phyloP scores from a whole-genome alignment of 2,113 vertebrate species.

The Alces alces region DNA sequence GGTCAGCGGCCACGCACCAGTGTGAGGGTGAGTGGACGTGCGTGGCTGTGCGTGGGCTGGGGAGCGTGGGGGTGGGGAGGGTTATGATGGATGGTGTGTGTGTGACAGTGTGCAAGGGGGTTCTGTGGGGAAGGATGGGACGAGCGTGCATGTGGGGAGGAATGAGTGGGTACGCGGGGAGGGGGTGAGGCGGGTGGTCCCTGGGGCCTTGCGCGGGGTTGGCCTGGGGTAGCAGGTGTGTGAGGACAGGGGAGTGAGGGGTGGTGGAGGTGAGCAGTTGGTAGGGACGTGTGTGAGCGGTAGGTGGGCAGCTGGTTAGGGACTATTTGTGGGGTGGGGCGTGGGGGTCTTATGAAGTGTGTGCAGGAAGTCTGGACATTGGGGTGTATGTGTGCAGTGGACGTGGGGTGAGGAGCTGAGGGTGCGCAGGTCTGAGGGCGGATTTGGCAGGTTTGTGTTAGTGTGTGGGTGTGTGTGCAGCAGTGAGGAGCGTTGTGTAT shows the following conservation, averaged over 20 bases:
- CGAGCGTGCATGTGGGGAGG: not conserved
- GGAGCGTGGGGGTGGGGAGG: accelerated
- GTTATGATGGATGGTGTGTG: not conserved
- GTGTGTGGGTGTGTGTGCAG: not conserved
- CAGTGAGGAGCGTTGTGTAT: not conserved
- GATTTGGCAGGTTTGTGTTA: not conserved
- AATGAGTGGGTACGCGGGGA: not conserved
- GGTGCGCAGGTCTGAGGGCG: not conserved
- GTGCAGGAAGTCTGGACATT: not conserved
- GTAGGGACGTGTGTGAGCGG: not conserved
- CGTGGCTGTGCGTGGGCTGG: not conserved
- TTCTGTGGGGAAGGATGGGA: not conserved
- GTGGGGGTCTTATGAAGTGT: not conserved
- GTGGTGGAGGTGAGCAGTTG: not conserved
- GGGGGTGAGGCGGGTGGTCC: not conserved
- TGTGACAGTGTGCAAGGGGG: not conserved
- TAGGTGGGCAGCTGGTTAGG: not conserved
- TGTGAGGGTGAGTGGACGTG: not conserved
- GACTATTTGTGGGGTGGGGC: not conserved
- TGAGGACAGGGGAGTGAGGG: not conserved
- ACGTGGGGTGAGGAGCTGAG: not conserved
- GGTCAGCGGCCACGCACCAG: not conserved
- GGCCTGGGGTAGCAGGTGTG: not conserved
- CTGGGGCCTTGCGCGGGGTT: not conserved
- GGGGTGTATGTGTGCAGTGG: not conserved